Percentiles rank a stretch among this genome's conserved stretches.
phyloP scores from a whole-genome alignment of 1,140 invertebrate genomes.

The Microplitis demolitor region DNA sequence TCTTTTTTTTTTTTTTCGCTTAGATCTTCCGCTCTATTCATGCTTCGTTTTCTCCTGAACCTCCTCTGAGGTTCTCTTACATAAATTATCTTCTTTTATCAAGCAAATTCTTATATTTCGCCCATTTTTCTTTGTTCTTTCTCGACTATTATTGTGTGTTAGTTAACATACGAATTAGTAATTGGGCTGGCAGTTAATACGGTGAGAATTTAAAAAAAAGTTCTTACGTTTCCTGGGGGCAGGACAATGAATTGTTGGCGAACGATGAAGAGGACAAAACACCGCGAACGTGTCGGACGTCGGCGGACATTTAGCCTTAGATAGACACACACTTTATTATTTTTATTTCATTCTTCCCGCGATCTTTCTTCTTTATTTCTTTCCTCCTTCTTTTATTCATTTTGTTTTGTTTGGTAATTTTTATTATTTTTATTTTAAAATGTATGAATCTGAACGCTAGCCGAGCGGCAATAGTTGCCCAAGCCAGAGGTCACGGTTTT shows the following conservation, averaged over 20 bases:
- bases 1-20: no score
- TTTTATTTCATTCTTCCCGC: not conserved
- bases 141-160: no score
- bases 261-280: constrained; percentile 11
- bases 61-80: no score
- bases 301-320: not conserved
- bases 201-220: not conserved
- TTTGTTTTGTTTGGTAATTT: not conserved
- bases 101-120: no score
- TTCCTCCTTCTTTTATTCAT: not conserved
- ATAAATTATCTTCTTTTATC: no score
- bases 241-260: not conserved
- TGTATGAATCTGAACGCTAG: not conserved
- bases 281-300: not conserved
- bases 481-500: not conserved
- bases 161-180: no score
- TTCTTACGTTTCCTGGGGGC: not conserved
- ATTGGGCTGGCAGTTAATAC: not conserved
- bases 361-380: not conserved
- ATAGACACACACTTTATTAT: constrained; percentile 26
- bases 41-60: no score
- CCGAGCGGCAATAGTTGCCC: not conserved
- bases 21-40: no score
- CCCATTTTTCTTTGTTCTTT: no score
- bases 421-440: not conserved